Percentiles rank a stretch among this genome's conserved stretches.
Evolutionary conservation across 2,797 vertebrate genomes (phyloP).

Genomic region (Mionectes olivaceus): DNA sequence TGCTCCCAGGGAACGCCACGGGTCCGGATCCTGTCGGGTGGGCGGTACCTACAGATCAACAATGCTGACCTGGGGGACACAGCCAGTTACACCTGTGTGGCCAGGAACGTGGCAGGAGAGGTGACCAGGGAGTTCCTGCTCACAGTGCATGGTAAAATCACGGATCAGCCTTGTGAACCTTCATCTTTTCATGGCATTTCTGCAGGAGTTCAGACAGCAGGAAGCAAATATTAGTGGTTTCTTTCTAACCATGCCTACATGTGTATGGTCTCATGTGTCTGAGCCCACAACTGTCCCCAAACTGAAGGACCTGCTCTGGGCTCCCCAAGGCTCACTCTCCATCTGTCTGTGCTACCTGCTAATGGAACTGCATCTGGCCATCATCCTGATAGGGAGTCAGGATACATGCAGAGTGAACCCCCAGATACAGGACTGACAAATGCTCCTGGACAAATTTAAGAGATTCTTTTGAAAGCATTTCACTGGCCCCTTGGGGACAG

Average conservation of each 20-base stretch:
- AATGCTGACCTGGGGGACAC: constrained; percentile 86
- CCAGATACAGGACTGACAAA: background rate
- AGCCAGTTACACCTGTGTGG: constrained; percentile 91
- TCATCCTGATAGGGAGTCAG: fast-evolving
- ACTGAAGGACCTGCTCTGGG: background rate
- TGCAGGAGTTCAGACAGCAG: background rate
- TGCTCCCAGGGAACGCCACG: constrained; percentile 84
- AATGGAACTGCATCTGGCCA: background rate
- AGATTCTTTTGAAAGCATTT: background rate
- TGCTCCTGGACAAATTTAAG: background rate
- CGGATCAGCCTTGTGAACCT: background rate
- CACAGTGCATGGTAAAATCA: constrained; percentile 87
- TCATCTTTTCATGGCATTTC: background rate
- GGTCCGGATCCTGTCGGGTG: constrained; percentile 88
- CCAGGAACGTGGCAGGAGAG: constrained; percentile 93
- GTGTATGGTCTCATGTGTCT: background rate
- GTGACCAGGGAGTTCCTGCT: constrained; percentile 89
- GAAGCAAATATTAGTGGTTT: background rate
- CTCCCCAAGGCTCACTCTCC: background rate
- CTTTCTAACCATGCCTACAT: background rate
- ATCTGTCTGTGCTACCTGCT: background rate
- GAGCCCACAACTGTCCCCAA: background rate
- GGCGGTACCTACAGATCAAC: constrained; percentile 95
- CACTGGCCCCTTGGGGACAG: background rate
- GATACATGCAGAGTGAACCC: background rate